Evolutionary conservation across 2,113 vertebrate genomes (phyloP), one percentile per base, ranked within the genome.

Genomic region (Lophochroa leadbeateri): DNA sequence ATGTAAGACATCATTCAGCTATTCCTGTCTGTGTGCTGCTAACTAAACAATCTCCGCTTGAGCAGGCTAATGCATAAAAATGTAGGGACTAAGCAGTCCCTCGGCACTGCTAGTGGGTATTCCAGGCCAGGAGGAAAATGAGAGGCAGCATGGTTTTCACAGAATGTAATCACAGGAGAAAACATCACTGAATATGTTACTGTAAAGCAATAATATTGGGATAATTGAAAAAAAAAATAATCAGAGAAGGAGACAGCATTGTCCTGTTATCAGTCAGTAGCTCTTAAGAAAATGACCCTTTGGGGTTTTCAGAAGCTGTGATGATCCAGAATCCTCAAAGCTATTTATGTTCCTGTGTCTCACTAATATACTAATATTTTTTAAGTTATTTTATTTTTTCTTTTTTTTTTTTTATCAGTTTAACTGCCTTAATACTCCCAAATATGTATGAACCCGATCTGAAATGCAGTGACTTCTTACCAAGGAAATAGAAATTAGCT

Each of bases 1-100:
- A 91, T 61, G 28, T 76, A 89, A 97, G 90, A 39, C 39, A n/a
- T 77, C 83, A 52, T 82, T 86, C 72, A 94, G 67, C 35, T 65
- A 72, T 82, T 96, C 85, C 50, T 55, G 64, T 94, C 92, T 94
- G 60, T 57, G 35, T 70, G 37, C 82, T 72, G 19, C 86, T 92
- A 91, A 94, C 94, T 71, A 53, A 95, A 68, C 50, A 95, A 19
- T 44, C 52, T 86, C 41, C 23, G 29, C 92, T 78, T 89, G 76
- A 92, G 23, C 9, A 9, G 58, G 27, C 55, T 95, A 81, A 57
- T 76, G 63, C 70, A 46, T 77, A 77, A 90, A 93, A 92, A 86
- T 46, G 80, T 81, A 49, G 81, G 84, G 61, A 80, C 65, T 81
- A 49, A 78, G 84, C 39, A 72, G 39, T 82, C 72, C 83, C 94